These are phyloP conservation scores for Cercopithecus petaurista DNA, from an alignment of 2,797 vertebrate genomes.

Conservation along the genomic window DNA sequence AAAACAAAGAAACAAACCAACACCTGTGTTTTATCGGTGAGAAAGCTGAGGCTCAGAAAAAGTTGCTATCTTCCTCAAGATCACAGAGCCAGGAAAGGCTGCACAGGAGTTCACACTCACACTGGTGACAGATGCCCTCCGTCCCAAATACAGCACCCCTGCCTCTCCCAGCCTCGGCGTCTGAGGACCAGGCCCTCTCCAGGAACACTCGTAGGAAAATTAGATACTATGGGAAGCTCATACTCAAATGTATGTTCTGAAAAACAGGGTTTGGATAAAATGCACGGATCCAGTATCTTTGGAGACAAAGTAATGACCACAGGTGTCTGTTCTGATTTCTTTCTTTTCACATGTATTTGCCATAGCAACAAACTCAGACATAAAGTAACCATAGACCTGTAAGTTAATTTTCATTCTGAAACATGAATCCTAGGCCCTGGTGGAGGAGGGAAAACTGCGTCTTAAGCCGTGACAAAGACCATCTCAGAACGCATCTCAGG, in stretches of 20 bases:
- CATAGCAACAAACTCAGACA: background rate
- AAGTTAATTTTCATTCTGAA: rapidly evolving
- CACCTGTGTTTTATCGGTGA: background rate
- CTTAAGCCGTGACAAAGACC: too few relatives aligned
- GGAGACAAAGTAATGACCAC: background rate
- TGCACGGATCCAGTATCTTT: background rate
- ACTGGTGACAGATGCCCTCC: background rate
- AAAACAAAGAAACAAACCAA: background rate
- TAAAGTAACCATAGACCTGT: too few relatives aligned
- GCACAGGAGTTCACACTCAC: rapidly evolving
- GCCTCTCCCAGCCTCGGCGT: rapidly evolving
- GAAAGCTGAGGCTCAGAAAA: background rate
- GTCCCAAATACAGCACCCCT: background rate
- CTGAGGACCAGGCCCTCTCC: rapidly evolving
- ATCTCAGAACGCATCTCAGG: background rate
- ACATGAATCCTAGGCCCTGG: rapidly evolving
- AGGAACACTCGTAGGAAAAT: rapidly evolving
- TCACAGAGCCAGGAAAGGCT: rapidly evolving
- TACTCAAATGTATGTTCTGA: rapidly evolving
- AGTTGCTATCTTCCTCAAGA: rapidly evolving
- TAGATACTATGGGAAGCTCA: background rate
- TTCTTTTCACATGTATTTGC: background rate
- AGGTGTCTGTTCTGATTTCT: background rate
- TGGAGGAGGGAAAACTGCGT: rapidly evolving
- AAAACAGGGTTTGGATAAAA: background rate